These are phyloP conservation scores for Odontophorus gujanensis DNA, from an alignment of 2,113 vertebrate genomes.

Conservation along the genomic window DNA sequence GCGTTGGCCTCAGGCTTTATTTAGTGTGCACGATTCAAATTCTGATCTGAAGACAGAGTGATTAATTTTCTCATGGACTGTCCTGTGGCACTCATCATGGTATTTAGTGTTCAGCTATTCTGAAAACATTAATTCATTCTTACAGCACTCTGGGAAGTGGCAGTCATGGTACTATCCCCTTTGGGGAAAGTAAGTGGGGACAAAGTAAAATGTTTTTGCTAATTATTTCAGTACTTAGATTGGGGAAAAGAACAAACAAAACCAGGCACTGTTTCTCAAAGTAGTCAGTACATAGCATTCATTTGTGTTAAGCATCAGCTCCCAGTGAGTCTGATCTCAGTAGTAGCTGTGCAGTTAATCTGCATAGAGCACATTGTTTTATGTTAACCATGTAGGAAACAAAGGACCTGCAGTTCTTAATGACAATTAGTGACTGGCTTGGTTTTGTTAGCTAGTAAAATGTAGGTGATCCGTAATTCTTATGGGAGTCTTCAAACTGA, in stretches of 20 bases:
- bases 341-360: slow-evolving; percentile 1
- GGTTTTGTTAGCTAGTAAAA: neutral
- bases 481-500: neutral
- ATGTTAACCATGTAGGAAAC: neutral
- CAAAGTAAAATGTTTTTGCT: slow-evolving; percentile 18
- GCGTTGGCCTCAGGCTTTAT: slow-evolving; percentile 32
- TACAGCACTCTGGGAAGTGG: slow-evolving; percentile 30
- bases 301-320: neutral
- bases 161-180: slow-evolving; percentile 17
- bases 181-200: slow-evolving; percentile 43
- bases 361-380: neutral
- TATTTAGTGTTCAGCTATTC: slow-evolving; percentile 25
- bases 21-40: slow-evolving; percentile 55
- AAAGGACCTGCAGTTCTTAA: neutral
- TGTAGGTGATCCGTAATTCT: neutral
- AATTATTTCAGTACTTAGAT: slow-evolving; percentile 14
- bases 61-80: slow-evolving; percentile 53
- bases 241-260: neutral
- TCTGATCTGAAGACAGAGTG: slow-evolving; percentile 51
- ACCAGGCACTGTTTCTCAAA: neutral
- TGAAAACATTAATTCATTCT: slow-evolving; percentile 51
- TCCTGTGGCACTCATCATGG: slow-evolving; percentile 54
- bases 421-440: neutral
- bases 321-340: neutral
- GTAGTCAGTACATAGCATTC: neutral